A percentile compares a stretch with the other conserved stretches of the same genome.
These are phyloP conservation scores for Canis aureus DNA, from an alignment of 2,113 vertebrate species.

Conservation along the genomic window DNA sequence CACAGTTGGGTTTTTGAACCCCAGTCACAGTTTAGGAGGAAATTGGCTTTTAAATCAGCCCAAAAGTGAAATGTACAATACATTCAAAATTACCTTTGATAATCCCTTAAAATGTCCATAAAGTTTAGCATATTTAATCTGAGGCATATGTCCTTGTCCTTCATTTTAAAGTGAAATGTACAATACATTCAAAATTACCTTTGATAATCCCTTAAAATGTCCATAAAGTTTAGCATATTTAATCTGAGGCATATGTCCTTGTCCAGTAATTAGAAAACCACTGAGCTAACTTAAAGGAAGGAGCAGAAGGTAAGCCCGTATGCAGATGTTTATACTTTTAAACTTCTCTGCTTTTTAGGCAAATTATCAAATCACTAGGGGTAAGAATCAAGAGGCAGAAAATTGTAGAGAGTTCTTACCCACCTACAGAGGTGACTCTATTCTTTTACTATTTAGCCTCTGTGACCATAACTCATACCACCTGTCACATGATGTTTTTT, in stretches of 20 bases:
- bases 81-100: slow-evolving; percentile 45
- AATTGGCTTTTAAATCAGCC: slow-evolving; percentile 49
- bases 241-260: neutral
- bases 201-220: neutral
- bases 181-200: slow-evolving; percentile 35
- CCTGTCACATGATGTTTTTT: neutral
- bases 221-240: neutral
- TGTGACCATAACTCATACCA: neutral
- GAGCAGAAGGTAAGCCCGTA: neutral
- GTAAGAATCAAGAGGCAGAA: neutral
- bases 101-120: neutral
- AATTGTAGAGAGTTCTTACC: neutral
- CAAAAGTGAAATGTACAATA: neutral
- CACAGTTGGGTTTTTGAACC: neutral
- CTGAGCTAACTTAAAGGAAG: neutral
- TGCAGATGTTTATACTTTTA: neutral
- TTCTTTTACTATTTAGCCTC: slow-evolving; percentile 31
- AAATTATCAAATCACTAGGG: neutral
- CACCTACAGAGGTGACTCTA: neutral
- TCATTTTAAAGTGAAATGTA: slow-evolving; percentile 24
- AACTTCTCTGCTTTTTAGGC: neutral
- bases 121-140: slow-evolving; percentile 6
- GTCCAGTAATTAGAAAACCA: neutral
- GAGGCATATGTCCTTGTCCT: neutral
- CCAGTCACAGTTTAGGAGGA: neutral